Evolutionary conservation across 2,113 vertebrate species (phyloP).

Genomic region (Ceyx margarethae): DNA sequence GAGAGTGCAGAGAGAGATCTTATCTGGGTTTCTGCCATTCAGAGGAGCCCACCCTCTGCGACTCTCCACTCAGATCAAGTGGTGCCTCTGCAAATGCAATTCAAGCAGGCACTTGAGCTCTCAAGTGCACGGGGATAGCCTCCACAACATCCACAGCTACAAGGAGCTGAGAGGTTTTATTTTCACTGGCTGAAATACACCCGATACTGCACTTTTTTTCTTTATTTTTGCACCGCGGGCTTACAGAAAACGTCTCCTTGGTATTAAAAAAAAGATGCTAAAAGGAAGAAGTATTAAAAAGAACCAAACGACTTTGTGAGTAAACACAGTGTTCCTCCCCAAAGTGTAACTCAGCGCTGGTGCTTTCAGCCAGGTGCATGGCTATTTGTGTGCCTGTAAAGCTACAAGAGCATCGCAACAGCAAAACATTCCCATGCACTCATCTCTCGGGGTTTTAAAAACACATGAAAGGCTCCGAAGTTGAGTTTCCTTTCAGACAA

Average conservation of each 20-base stretch:
- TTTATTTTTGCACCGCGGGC: background rate
- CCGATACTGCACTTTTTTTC: no score
- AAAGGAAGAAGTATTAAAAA: background rate
- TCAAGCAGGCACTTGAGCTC: background rate
- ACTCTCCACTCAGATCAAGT: background rate
- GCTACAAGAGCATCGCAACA: rapidly evolving
- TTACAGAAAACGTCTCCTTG: rapidly evolving
- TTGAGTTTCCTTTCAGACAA: background rate
- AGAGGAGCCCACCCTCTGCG: background rate
- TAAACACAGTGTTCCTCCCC: rapidly evolving
- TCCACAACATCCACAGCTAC: background rate
- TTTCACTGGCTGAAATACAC: background rate
- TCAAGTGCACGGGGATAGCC: rapidly evolving
- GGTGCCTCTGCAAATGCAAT: background rate
- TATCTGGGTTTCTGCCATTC: background rate
- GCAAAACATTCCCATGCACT: background rate
- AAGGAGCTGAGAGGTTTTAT: background rate
- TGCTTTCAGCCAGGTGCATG: rapidly evolving
- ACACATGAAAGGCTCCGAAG: background rate
- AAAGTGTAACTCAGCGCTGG: background rate
- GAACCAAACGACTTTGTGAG: background rate
- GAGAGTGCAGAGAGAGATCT: background rate
- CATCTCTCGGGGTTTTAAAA: background rate
- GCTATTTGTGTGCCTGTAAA: background rate
- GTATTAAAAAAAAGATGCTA: background rate